phyloP scores from a whole-genome alignment of 1,140 invertebrate species.

The Diabrotica virgifera region DNA sequence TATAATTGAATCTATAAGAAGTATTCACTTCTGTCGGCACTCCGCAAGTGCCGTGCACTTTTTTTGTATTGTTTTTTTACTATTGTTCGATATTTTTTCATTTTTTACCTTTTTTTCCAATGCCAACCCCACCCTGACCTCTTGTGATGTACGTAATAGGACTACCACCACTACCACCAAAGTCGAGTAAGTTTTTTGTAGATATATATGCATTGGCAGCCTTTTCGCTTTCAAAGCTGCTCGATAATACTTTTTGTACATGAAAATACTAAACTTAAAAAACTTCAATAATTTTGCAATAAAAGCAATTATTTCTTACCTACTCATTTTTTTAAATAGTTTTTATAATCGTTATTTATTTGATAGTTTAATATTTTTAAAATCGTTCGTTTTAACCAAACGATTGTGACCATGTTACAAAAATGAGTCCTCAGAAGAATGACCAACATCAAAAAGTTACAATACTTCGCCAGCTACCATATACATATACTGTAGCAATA shows the following conservation, averaged over 20 bases:
- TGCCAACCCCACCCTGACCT: conserved; percentile 36
- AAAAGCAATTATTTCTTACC: neutral
- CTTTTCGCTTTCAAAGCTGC: conserved; percentile 13
- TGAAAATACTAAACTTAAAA: neutral
- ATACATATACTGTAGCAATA: too few relatives aligned
- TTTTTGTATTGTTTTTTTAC: conserved; percentile 21
- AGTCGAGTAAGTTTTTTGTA: conserved; percentile 46
- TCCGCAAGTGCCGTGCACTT: too few relatives aligned
- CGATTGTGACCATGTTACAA: too few relatives aligned
- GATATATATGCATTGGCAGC: conserved; percentile 2
- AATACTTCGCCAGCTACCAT: too few relatives aligned
- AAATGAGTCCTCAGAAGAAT: too few relatives aligned
- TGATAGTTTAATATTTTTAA: too few relatives aligned
- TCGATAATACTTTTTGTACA: conserved; percentile 18
- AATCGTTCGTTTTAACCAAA: too few relatives aligned
- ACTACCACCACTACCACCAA: conserved; percentile 45
- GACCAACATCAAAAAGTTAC: too few relatives aligned
- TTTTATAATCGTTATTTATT: neutral
- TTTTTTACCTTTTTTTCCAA: conserved; percentile 50
- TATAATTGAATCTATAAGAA: too few relatives aligned
- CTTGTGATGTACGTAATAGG: conserved; percentile 40
- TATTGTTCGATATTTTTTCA: conserved; percentile 19
- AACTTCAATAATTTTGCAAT: neutral
- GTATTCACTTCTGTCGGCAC: too few relatives aligned
- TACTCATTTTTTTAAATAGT: neutral